Evolutionary conservation across 2,113 vertebrate species (phyloP).

Genomic region (Ailurus styani): DNA sequence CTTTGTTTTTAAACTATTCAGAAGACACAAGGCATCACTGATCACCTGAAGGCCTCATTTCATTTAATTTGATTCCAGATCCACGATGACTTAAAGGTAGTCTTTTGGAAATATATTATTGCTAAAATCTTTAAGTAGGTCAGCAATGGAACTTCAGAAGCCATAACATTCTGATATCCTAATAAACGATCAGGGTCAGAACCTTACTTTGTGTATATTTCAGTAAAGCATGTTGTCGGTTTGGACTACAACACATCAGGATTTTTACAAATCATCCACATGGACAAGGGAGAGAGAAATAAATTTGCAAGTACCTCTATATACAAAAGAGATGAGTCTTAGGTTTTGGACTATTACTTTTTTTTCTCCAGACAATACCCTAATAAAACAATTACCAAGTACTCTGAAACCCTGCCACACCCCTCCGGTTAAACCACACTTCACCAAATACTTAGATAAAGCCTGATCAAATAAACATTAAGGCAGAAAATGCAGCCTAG

Average conservation of each 20-base stretch:
- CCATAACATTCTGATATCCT: constrained; percentile 34
- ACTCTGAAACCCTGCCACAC: constrained; percentile 75
- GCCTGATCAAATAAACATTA: constrained; percentile 72
- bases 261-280: constrained; percentile 16
- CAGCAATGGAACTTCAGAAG: constrained; percentile 61
- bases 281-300: constrained; percentile 40
- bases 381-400: constrained; percentile 73
- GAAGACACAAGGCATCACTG: constrained; percentile 38
- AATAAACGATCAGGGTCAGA: constrained; percentile 58
- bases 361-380: constrained; percentile 32
- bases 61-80: constrained; percentile 51
- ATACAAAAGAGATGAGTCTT: constrained; percentile 50
- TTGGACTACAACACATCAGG: constrained; percentile 46
- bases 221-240: constrained; percentile 45
- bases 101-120: constrained; percentile 57
- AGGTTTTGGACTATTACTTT: constrained; percentile 45
- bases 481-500: constrained; percentile 73
- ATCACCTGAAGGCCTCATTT: constrained; percentile 51
- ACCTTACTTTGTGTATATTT: constrained; percentile 80
- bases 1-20: constrained; percentile 64
- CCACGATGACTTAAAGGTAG: constrained; percentile 38
- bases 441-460: constrained; percentile 72
- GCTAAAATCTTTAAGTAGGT: constrained; percentile 50
- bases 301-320: constrained; percentile 52
- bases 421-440: constrained; percentile 73